Evolutionary conservation across 37 sponge, comb jelly and placozoan species (phyloP).

Genomic region (Axinella damicornis): DNA sequence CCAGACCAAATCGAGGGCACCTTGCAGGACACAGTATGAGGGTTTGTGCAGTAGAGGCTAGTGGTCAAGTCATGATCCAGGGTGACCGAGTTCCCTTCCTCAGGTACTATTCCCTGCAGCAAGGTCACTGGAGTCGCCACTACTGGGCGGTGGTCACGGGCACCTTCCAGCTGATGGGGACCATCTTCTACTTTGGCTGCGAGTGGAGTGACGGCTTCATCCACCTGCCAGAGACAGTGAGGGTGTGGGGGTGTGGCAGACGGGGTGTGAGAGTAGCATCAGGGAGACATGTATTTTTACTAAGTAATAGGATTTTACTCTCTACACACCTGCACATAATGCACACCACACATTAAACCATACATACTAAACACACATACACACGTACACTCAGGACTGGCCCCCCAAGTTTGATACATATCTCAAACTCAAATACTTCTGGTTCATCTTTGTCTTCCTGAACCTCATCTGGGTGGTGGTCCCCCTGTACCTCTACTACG

Average conservation of each 20-base stretch:
- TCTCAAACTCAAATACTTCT: slow-evolving; percentile 81
- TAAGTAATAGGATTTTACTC: no score
- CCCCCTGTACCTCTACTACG: slow-evolving; percentile 48
- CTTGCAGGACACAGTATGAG: no score
- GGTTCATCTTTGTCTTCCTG: slow-evolving; percentile 74
- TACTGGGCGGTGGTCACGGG: slow-evolving; percentile 25
- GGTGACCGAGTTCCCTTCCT: no score
- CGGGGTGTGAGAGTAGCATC: no score
- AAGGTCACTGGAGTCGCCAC: slow-evolving; percentile 44
- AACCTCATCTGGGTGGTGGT: slow-evolving; percentile 71
- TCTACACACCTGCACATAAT: no score
- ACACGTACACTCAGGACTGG: slow-evolving; percentile 62
- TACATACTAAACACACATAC: no score
- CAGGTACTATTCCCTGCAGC: slow-evolving; percentile 10
- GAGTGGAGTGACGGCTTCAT: slow-evolving; percentile 63
- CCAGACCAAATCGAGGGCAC: no score
- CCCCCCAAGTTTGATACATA: slow-evolving; percentile 79
- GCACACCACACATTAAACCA: no score
- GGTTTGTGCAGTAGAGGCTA: no score
- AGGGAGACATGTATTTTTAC: no score
- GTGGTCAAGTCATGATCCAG: no score
- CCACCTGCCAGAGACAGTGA: slow-evolving; percentile 59
- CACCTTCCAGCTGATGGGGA: slow-evolving; percentile 71
- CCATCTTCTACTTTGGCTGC: slow-evolving; percentile 59
- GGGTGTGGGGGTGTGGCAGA: no score